phyloP scores from a whole-genome alignment of 2,113 vertebrate genomes.

The Phalacrocorax carbo region DNA sequence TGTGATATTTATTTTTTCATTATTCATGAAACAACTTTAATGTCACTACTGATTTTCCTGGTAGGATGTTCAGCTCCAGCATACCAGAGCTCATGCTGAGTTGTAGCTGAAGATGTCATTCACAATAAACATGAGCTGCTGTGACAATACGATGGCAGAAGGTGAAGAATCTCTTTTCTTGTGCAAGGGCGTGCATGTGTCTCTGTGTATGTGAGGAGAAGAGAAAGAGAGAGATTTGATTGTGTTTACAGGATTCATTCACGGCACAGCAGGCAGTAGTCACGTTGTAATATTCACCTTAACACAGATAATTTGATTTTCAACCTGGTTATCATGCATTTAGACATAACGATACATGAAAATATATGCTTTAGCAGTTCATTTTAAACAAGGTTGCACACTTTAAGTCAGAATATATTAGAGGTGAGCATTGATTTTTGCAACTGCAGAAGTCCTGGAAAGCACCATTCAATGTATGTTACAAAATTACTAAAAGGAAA shows the following conservation, averaged over 20 bases:
- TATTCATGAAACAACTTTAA: constrained; percentile 63
- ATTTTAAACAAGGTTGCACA: constrained; percentile 86
- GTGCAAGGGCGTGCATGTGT: constrained; percentile 3
- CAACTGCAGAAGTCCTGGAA: constrained; percentile 42
- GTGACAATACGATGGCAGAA: constrained; percentile 64
- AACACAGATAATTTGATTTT: constrained; percentile 87
- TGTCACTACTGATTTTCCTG: constrained; percentile 38
- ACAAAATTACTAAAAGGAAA: constrained; percentile 36
- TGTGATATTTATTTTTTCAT: constrained; percentile 62
- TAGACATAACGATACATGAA: constrained; percentile 82
- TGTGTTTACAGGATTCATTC: constrained; percentile 87
- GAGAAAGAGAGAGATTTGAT: constrained; percentile 65
- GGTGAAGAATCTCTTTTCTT: constrained; percentile 66
- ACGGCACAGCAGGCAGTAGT: constrained; percentile 86
- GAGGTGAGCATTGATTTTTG: constrained; percentile 69
- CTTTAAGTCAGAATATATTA: constrained; percentile 81
- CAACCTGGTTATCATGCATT: constrained; percentile 79
- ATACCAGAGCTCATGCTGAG: constrained; percentile 36
- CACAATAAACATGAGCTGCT: constrained; percentile 66
- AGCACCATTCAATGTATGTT: constrained; percentile 10
- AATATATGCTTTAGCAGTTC: constrained; percentile 83
- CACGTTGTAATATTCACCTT: constrained; percentile 80
- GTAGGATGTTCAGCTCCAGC: constrained; percentile 41
- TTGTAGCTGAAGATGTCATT: constrained; percentile 70
- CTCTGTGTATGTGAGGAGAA: not conserved